Conservation (phyloP, 2,113 vertebrate genomes). For the Paracanthobrama guichenoti region DNA sequence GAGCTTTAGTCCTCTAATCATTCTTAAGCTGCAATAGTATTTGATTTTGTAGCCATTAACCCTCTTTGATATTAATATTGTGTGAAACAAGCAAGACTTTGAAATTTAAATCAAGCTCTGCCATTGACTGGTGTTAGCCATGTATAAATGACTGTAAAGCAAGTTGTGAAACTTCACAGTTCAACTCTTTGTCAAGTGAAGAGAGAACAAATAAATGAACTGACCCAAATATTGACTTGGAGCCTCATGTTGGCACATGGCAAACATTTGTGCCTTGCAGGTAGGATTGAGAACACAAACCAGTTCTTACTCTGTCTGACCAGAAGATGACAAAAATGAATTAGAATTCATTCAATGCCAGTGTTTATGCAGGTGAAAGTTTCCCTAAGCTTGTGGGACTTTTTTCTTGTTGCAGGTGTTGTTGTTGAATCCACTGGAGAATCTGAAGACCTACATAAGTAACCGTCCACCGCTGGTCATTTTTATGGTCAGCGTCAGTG, state of each 20-base stretch:
- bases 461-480: slow-evolving; percentile 95
- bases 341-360: not conserved
- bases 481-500: slow-evolving; percentile 97
- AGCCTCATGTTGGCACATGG: not conserved
- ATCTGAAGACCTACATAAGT: slow-evolving; percentile 91
- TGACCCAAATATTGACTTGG: not conserved
- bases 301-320: not conserved
- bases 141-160: not conserved
- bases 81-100: not conserved
- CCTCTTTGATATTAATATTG: not conserved
- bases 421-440: slow-evolving; percentile 90
- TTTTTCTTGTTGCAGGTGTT: slow-evolving; percentile 71
- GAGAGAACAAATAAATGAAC: not conserved
- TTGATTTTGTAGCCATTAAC: not conserved
- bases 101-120: not conserved
- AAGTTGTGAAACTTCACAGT: not conserved
- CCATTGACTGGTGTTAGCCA: not conserved
- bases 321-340: not conserved
- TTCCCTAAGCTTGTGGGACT: not conserved
- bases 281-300: not conserved
- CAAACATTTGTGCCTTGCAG: not conserved
- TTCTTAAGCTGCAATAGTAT: not conserved
- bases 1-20: not conserved
- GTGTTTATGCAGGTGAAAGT: slow-evolving; percentile 7
- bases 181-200: not conserved